Base-by-base conservation (phyloP, 1,140 invertebrate species). In the Trissolcus basalis region DNA sequence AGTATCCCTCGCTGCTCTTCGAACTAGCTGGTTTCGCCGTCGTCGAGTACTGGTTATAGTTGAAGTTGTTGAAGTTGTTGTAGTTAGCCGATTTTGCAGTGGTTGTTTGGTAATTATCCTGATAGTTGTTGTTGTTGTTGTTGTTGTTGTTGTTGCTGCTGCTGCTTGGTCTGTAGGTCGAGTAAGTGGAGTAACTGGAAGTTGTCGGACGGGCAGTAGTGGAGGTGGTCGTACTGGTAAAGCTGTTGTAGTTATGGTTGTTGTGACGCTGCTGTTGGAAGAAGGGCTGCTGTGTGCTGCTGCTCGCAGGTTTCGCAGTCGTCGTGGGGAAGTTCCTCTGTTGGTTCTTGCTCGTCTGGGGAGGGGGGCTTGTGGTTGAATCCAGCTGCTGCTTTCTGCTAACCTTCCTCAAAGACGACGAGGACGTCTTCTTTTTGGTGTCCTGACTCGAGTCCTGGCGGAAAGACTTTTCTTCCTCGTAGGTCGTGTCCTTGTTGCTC, bases 401-500 rank as follows among this genome's bases (percentile, higher is more conserved):
- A 81, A 82, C 78, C 82, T 81, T 89, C 77, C 83, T 85, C 33
- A 35, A 35, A 67, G 80, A 74, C 58, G 67, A 86, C 59, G 82
- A 58, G 59, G 82, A 56, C 0, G 55, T 61, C 69, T 88, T 86
- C 76, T 87, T 87, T 65, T 85, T 85, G 14, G 81, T 70, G 71
- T 90, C 84, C 58, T 84, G 54, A 59, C 80, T 90, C 78, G 69
- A 51, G 35, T 89, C 75, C 80, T 82, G 61, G 5, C 74, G 60
- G 35, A 82, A 83, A 1, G 81, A 77, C 41, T 89, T 89, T 7
- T 91, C 89, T 48, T 86, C 85, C 69, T 93, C 91, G 39, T 91
- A 89, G 50, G 90, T 89, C 6, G 86, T 88, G 33, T 91, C 90
- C 69, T 91, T 90, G 36, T 91, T 93, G 77, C 92, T 92, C 15